A percentile compares a stretch with the other conserved stretches of the same genome.
Evolutionary conservation across 2,113 vertebrate species (phyloP).

Genomic region (Aldabrachelys gigantea): DNA sequence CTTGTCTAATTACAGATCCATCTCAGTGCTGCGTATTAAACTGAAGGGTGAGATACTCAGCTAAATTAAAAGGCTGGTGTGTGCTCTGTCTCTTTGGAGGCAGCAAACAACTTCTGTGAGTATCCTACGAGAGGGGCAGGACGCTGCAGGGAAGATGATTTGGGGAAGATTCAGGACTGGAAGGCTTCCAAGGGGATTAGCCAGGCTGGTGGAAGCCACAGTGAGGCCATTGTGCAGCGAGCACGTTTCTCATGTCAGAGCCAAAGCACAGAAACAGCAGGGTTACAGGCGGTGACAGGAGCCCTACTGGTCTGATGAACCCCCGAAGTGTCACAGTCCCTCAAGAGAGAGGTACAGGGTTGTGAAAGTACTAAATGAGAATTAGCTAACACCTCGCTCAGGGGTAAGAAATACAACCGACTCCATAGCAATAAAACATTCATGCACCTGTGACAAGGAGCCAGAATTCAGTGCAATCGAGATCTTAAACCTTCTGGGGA

Average conservation of each 20-base stretch:
- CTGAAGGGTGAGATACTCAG: not conserved
- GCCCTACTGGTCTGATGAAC: not conserved
- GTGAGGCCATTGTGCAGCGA: no score
- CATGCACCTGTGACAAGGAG: not conserved
- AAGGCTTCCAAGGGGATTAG: no score
- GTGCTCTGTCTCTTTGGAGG: not conserved
- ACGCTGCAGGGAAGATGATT: no score
- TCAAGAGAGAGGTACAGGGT: not conserved
- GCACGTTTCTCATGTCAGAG: no score
- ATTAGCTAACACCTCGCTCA: not conserved
- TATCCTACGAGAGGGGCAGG: no score
- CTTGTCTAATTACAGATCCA: no score
- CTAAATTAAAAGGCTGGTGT: not conserved
- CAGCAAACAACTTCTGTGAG: not conserved
- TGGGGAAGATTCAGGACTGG: no score
- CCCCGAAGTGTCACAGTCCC: not conserved
- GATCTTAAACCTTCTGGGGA: not conserved
- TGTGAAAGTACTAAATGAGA: not conserved
- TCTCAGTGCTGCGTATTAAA: not conserved
- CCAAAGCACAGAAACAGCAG: no score
- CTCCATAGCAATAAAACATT: not conserved
- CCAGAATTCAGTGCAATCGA: not conserved
- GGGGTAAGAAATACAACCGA: not conserved
- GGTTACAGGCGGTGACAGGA: no score
- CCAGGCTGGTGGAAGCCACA: no score